Evolutionary conservation across 2,113 vertebrate genomes (phyloP).

Genomic region (Varanus salvator): DNA sequence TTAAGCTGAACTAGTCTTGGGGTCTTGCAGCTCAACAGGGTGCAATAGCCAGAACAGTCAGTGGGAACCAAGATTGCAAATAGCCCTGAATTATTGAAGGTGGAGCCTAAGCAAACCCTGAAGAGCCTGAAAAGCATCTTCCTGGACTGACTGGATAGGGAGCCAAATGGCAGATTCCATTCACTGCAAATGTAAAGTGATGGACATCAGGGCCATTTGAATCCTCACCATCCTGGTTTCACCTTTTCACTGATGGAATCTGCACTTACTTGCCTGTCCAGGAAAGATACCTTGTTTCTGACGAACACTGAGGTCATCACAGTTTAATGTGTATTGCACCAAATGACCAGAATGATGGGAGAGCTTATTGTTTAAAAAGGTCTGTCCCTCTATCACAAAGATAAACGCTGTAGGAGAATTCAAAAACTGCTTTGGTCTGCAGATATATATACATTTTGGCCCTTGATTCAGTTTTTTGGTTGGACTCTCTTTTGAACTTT

Average conservation of each 20-base stretch:
- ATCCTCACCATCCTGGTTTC: background rate
- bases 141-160: background rate
- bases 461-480: too few species aligned
- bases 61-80: background rate
- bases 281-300: background rate
- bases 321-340: too few species aligned
- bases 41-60: background rate
- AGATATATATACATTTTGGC: too few species aligned
- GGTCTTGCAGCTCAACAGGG: background rate
- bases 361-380: too few species aligned
- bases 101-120: background rate
- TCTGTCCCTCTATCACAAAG: too few species aligned
- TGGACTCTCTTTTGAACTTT: too few species aligned
- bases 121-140: background rate
- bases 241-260: background rate
- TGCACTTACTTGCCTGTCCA: background rate
- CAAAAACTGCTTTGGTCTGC: too few species aligned
- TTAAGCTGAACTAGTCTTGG: background rate
- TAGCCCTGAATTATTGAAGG: background rate
- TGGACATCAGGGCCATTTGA: background rate
- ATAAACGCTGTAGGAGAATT: too few species aligned
- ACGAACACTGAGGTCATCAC: too few species aligned
- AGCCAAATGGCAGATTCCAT: background rate
- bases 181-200: background rate
- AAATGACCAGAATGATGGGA: too few species aligned